phyloP scores from a whole-genome alignment of 2,113 vertebrate species.

The Morone chrysops region DNA sequence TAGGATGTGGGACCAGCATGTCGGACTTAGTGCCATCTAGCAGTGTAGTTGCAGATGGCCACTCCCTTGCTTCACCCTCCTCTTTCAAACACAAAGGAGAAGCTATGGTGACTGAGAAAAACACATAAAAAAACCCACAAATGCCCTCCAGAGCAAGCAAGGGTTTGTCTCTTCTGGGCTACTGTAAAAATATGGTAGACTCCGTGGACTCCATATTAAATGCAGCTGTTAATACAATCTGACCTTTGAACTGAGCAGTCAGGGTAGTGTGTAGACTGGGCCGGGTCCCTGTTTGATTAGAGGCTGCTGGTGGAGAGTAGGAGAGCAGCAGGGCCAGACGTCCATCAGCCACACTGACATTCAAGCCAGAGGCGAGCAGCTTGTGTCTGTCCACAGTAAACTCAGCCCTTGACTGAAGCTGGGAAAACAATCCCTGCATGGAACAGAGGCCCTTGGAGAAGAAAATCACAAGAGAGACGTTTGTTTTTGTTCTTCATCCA shows the following conservation, averaged over 20 bases:
- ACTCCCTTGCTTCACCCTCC: no score
- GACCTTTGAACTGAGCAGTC: conserved; percentile 76
- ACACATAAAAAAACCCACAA: no score
- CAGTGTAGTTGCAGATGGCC: no score
- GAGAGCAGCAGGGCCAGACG: conserved; percentile 73
- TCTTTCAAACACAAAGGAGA: no score
- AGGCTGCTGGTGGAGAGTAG: conserved; percentile 42
- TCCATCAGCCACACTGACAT: conserved; percentile 65
- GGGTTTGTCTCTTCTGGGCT: no score
- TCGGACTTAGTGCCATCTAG: no score
- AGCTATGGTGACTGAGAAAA: no score
- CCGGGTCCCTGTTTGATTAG: conserved; percentile 36
- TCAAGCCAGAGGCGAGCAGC: conserved; percentile 76
- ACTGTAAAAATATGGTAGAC: not conserved
- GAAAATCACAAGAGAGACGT: not conserved
- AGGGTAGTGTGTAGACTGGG: conserved; percentile 47
- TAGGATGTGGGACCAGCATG: not conserved
- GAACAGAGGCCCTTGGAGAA: conserved; percentile 64
- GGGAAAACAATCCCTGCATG: conserved; percentile 51
- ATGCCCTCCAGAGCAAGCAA: no score
- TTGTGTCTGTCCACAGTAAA: conserved; percentile 73
- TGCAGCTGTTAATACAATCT: not conserved
- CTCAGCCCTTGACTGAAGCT: conserved; percentile 72
- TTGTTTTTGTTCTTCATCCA: not conserved
- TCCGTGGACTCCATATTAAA: not conserved